These are phyloP conservation scores for Stictocephala bisonia DNA, from an alignment of 2,888 invertebrate genomes.

Conservation along the genomic window DNA sequence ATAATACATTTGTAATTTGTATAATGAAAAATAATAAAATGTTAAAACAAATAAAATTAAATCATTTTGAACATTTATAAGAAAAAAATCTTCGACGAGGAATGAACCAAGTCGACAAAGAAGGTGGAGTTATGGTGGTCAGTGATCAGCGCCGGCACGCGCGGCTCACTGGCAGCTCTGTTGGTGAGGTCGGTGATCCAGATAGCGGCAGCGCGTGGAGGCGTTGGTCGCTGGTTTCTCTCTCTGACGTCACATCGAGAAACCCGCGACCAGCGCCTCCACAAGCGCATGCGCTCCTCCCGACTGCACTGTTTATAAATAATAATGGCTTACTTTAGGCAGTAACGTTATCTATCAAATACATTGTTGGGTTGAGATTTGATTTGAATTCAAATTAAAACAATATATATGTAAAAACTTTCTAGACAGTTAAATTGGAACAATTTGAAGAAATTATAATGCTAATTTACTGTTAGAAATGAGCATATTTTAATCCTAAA, in stretches of 20 bases:
- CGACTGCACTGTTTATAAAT: constrained; percentile 23
- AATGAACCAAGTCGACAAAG: neutral
- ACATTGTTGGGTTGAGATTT: neutral
- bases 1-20: too few species aligned
- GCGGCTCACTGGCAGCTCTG: constrained; percentile 70
- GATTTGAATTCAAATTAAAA: neutral
- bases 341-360: too few species aligned
- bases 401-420: neutral
- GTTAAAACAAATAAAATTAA: too few species aligned
- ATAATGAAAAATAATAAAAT: too few species aligned
- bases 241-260: constrained; percentile 60
- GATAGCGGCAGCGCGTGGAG: constrained; percentile 68
- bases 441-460: neutral
- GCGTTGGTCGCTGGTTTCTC: constrained; percentile 67
- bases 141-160: constrained; percentile 42
- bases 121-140: constrained; percentile 38
- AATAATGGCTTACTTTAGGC: too few species aligned
- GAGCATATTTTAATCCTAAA: too few species aligned
- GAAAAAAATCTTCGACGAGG: too few species aligned
- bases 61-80: too few species aligned
- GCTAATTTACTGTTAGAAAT: too few species aligned
- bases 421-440: neutral
- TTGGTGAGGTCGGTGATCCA: constrained; percentile 75
- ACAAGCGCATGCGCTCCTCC: constrained; percentile 61
- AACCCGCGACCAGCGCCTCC: constrained; percentile 59